Percentiles rank a stretch among this genome's conserved stretches.
phyloP scores from a whole-genome alignment of 2,797 vertebrate genomes.

The Hipposideros larvatus region DNA sequence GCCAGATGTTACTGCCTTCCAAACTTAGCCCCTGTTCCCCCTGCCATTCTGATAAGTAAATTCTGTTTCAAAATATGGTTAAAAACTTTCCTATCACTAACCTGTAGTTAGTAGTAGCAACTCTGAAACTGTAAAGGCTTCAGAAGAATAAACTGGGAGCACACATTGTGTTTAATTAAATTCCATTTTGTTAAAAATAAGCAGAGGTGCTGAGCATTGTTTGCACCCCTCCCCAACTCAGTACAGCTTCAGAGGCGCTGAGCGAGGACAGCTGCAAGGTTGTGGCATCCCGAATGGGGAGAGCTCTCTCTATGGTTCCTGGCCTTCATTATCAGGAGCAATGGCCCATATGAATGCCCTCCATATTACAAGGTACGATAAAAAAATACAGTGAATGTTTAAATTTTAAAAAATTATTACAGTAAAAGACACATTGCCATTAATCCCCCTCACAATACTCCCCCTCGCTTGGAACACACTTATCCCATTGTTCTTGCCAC shows the following conservation, averaged over 20 bases:
- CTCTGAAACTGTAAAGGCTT: neutral
- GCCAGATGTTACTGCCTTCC: conserved; percentile 39
- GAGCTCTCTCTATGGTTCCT: neutral
- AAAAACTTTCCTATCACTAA: neutral
- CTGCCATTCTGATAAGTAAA: neutral
- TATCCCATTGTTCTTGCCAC: no score
- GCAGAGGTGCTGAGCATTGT: neutral
- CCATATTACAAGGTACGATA: no score
- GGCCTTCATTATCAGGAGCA: neutral
- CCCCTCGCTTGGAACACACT: no score
- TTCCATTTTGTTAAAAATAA: conserved; percentile 36
- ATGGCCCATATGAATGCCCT: neutral
- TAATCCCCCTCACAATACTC: no score
- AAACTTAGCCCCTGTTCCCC: neutral
- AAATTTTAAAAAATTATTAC: no score
- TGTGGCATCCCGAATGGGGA: neutral
- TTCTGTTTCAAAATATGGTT: neutral
- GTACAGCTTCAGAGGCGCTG: neutral
- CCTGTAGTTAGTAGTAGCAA: neutral
- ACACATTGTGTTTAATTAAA: neutral
- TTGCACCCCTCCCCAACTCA: neutral
- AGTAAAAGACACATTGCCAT: no score
- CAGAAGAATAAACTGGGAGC: conserved; percentile 18
- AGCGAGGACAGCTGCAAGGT: neutral
- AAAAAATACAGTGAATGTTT: no score